phyloP scores from a whole-genome alignment of 1,140 invertebrate species.

The Acromyrmex heyeri region DNA sequence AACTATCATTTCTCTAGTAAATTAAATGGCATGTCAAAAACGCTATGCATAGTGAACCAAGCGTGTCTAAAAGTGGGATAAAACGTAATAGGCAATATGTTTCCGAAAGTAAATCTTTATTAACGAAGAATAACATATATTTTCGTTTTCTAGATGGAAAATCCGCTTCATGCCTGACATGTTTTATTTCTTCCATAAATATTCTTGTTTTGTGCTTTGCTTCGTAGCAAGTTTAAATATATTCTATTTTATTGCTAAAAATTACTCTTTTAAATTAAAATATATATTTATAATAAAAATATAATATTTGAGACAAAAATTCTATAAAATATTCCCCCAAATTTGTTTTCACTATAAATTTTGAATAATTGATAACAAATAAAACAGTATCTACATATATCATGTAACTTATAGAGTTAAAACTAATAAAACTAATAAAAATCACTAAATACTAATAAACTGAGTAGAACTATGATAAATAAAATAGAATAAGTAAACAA shows the following conservation, averaged over 20 bases:
- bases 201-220: conserved; percentile 18
- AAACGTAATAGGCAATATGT: conserved; percentile 30
- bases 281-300: conserved; percentile 12
- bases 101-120: conserved; percentile 8
- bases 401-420: neutral
- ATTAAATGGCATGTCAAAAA: conserved; percentile 56
- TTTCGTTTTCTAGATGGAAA: conserved; percentile 9
- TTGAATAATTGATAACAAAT: conserved; percentile 9
- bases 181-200: conserved; percentile 17
- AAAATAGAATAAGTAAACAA: neutral
- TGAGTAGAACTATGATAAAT: neutral
- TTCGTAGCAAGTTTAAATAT: neutral
- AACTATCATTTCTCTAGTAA: conserved; percentile 6
- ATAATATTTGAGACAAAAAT: neutral
- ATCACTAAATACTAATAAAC: neutral
- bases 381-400: neutral
- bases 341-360: neutral
- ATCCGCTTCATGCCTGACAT: neutral
- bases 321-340: neutral
- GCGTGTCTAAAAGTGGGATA: neutral
- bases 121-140: conserved; percentile 30
- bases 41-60: neutral
- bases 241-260: neutral
- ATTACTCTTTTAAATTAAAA: neutral
- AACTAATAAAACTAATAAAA: conserved; percentile 13